Base-by-base conservation (phyloP, 35 echinoderm and acorn worm genomes). In the Heliocidaris tuberculata region DNA sequence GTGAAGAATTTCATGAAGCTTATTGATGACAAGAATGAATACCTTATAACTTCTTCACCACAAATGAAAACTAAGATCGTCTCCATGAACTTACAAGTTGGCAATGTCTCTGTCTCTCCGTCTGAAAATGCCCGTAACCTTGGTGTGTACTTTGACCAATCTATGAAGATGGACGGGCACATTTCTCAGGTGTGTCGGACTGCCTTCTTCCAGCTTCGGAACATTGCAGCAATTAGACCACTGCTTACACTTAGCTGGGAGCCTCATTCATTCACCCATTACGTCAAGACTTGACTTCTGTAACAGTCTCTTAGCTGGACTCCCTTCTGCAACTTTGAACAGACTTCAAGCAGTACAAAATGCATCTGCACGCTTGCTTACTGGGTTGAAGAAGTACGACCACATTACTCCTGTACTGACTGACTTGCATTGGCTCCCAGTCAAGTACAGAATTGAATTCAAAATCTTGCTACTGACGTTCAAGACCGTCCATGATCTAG, bases 1-100 rank as follows among this genome's bases (percentile, higher is more conserved):
- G 61, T 21, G 21, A 50, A 92, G 31, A 97, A 96, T 47, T 96
- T 92, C 29, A 42, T 97, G 48, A 95, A 95, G 60, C 60, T 97
- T 8, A 95, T 96, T 96, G 93, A 90, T 86, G 91, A 93, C 71
- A 96, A 97, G 92, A 94, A 95, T 48, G 94, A 97, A 61, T 95
- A 93, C 60, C 90, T 97, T 49, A 49, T 97, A 6, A 94, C 86
- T 96, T 88, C 87, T 48, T 95, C 90, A 29, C 32, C 85, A 95
- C 86, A 85, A 31, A 54, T 65, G 56, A 50, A 32, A 13, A 42
- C 32, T n/a, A 86, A 95, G 50, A 47, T 50, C 48, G 24, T 24
- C 29, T 47, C 86, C 86, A 48, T 49, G 27, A 11, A 50, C 24
- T 52, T 95, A 32, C 31, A 35, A 31, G 88, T 95, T 30, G 94